Evolutionary conservation across 2,888 invertebrate species (phyloP), one percentile per base, ranked within the genome.

Genomic region (Metellina segmentata): DNA sequence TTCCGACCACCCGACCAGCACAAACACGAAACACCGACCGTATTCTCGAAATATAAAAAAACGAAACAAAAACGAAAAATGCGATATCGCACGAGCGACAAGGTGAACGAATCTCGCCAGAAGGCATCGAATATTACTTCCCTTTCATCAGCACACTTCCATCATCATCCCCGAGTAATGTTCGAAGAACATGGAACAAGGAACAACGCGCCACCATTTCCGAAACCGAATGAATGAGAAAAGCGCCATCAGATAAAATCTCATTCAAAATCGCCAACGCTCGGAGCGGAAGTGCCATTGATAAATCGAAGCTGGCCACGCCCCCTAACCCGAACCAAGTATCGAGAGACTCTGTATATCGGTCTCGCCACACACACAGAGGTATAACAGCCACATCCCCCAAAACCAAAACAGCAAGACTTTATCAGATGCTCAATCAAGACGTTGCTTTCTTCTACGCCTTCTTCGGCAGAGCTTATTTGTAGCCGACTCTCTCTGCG

Each of bases 261-360:
- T 78, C 78, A 86, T 86, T 86, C 86, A 86, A 51, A 86, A 86
- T 86, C 51, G 70, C 86, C 16, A 52, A n/a, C 70, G 49, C 81
- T 48, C 9, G n/a, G 61, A 48, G 61, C 48, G 77, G 75, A 85
- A 77, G 34, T 85, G 16, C 51, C 86, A 86, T 86, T 86, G 77
- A 86, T 86, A 77, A 86, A 86, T 86, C 78, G 86, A 86, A 86
- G n/a, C 8, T 34, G 20, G 52, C 51, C 78, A 51, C 86, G 69
- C 86, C 86, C 71, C 20, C 70, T 13, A 8, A 20, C 7, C 34
- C 34, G 19, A 34, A 72, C 19, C 7, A 51, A 13, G 71, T 82
- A 82, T 82, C 82, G 82, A 82, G 71, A 71, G 70, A 82, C 71
- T 71, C n/a, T n/a, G n/a, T n/a, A 51, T 82, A 82, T 82, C 52